These are phyloP conservation scores for Xanthorhoe designata DNA, from an alignment of 2,888 invertebrate genomes.

Conservation along the genomic window DNA sequence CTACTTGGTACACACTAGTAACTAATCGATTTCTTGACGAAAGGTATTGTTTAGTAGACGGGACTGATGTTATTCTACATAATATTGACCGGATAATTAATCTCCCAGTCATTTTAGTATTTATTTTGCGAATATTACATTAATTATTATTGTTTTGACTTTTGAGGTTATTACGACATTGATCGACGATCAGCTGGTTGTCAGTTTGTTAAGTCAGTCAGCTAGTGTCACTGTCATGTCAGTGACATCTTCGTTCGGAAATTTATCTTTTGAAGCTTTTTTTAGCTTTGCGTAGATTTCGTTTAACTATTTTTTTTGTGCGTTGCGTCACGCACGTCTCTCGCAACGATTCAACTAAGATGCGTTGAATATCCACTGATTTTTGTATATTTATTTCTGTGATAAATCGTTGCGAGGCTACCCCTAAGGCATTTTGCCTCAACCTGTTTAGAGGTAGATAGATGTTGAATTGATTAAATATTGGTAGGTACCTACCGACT, in stretches of 20 bases:
- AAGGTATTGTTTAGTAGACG: conserved; percentile 43
- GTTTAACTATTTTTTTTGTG: too few species aligned
- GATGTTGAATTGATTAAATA: too few species aligned
- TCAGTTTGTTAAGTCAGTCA: neutral
- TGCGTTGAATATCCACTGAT: too few species aligned
- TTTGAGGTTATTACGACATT: conserved; percentile 30
- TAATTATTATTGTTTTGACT: conserved; percentile 26
- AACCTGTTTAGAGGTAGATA: too few species aligned
- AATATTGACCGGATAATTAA: conserved; percentile 62
- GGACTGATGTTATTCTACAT: conserved; percentile 48
- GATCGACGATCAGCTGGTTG: conserved; percentile 15
- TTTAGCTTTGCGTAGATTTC: too few species aligned
- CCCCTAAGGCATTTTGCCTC: too few species aligned
- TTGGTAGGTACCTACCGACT: too few species aligned
- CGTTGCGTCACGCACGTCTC: too few species aligned
- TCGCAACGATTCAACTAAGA: too few species aligned
- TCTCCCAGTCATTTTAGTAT: conserved; percentile 65
- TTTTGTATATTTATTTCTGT: too few species aligned
- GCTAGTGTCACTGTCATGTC: neutral
- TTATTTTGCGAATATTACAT: conserved; percentile 23
- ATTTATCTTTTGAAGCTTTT: too few species aligned
- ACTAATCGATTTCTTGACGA: conserved; percentile 49
- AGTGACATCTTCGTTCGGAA: neutral
- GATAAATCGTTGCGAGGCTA: too few species aligned
- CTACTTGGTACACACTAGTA: conserved; percentile 50